Evolutionary conservation across 2,888 invertebrate species (phyloP).

Genomic region (Drosophila gaucha): DNA sequence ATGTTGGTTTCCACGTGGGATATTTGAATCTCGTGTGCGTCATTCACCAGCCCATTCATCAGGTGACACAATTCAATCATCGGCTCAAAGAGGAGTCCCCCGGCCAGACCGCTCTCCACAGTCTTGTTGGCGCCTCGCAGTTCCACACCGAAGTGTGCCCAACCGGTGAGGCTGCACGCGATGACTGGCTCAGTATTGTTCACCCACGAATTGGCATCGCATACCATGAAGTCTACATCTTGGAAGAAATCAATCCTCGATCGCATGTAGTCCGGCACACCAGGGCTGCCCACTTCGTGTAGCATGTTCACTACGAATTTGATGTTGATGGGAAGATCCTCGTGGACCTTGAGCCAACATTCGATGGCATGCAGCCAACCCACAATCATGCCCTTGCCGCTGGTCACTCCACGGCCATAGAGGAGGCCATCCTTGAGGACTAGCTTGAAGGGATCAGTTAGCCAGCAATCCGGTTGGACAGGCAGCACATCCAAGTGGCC

Average conservation of each 20-base stretch:
- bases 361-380: constrained; percentile 58
- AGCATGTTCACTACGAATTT: constrained; percentile 52
- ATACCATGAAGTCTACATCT: constrained; percentile 47
- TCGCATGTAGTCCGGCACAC: constrained; percentile 26
- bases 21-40: constrained; percentile 18
- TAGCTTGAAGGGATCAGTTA: constrained; percentile 43
- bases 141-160: constrained; percentile 45
- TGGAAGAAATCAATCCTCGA: constrained; percentile 25
- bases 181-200: constrained; percentile 33
- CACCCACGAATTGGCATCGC: constrained; percentile 49
- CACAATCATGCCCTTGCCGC: constrained; percentile 55
- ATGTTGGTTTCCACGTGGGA: constrained; percentile 15
- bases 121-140: constrained; percentile 39
- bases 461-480: constrained; percentile 31
- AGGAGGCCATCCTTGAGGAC: constrained; percentile 9
- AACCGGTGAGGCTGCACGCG: constrained; percentile 49
- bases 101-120: constrained; percentile 43
- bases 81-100: constrained; percentile 58
- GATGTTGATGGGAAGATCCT: constrained; percentile 52
- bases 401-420: constrained; percentile 52
- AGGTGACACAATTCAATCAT: constrained; percentile 55
- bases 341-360: constrained; percentile 32
- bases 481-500: constrained; percentile 53
- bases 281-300: constrained; percentile 53
- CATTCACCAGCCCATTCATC: constrained; percentile 44